phyloP scores from a whole-genome alignment of 2,797 vertebrate genomes.

The Danio kyathit region DNA sequence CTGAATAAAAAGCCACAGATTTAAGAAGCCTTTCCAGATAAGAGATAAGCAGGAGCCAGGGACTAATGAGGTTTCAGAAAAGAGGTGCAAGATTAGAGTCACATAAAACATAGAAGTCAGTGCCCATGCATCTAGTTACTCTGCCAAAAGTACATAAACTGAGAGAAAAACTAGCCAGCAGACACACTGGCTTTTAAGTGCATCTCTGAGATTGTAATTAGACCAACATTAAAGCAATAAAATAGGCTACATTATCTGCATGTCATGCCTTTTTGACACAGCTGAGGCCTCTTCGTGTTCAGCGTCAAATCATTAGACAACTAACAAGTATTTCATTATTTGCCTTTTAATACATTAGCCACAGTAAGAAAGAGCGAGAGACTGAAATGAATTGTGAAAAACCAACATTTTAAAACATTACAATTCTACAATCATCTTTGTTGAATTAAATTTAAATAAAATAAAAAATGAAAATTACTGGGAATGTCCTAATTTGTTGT shows the following conservation, averaged over 20 bases:
- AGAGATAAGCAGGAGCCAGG: background rate
- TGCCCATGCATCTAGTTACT: conserved; percentile 1
- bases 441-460: background rate
- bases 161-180: conserved; percentile 17
- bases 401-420: background rate
- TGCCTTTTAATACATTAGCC: background rate
- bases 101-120: background rate
- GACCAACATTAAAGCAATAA: conserved; percentile 22
- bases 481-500: too few relatives aligned
- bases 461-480: background rate
- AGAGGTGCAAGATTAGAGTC: conserved; percentile 18
- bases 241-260: conserved; percentile 18
- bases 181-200: background rate
- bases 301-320: conserved; percentile 2
- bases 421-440: too few relatives aligned
- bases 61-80: conserved; percentile 14
- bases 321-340: background rate
- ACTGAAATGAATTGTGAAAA: background rate
- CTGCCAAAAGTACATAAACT: conserved; percentile 15
- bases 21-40: conserved; percentile 18
- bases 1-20: background rate
- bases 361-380: background rate
- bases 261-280: conserved; percentile 18
- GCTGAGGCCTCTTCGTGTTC: background rate
- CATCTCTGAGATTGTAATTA: conserved; percentile 26